These are phyloP conservation scores for Chrosomus eos DNA, from an alignment of 2,797 vertebrate species.

Conservation along the genomic window DNA sequence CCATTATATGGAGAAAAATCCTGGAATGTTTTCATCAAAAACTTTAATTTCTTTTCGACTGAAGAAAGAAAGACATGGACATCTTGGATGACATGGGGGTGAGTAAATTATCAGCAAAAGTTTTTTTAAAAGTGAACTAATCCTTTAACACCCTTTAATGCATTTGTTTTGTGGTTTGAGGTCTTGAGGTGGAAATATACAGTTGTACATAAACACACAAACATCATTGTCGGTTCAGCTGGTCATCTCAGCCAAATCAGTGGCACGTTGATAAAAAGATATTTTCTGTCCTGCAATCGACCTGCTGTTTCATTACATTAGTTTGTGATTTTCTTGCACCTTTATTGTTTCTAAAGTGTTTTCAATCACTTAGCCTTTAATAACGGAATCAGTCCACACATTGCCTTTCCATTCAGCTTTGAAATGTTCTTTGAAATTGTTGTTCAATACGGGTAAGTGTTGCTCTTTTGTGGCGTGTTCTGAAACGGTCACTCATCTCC, in stretches of 20 bases:
- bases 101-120: too few relatives aligned
- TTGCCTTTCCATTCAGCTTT: neutral
- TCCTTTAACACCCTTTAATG: neutral
- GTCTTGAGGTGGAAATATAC: neutral
- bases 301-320: slow-evolving; percentile 11
- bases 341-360: slow-evolving; percentile 25
- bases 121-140: too few relatives aligned
- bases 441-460: slow-evolving; percentile 30
- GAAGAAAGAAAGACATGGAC: too few relatives aligned
- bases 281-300: neutral
- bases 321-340: neutral
- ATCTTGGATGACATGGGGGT: too few relatives aligned
- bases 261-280: neutral
- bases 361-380: slow-evolving; percentile 20
- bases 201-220: neutral
- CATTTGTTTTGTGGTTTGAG: neutral
- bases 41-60: too few relatives aligned
- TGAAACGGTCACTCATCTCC: neutral
- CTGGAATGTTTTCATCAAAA: too few relatives aligned
- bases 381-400: slow-evolving; percentile 1
- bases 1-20: too few relatives aligned
- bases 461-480: neutral
- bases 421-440: slow-evolving; percentile 14
- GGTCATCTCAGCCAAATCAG: neutral
- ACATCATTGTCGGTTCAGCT: neutral